Evolutionary conservation across 2,888 invertebrate genomes (phyloP).

Genomic region (Eurytoma adleriae): DNA sequence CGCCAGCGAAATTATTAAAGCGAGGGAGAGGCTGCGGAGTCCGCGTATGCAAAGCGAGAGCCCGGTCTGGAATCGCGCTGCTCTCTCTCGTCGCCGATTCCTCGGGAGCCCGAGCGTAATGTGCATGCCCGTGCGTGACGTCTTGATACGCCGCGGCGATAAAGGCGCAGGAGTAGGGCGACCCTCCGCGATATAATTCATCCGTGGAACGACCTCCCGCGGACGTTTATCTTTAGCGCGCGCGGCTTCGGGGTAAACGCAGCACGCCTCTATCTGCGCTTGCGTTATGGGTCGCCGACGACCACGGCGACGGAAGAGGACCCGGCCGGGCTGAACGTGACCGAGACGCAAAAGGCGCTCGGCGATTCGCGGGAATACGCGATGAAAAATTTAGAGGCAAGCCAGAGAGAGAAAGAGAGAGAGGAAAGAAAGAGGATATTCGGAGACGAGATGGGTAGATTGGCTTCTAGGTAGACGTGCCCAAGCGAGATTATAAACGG

Average conservation of each 20-base stretch:
- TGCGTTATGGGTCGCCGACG: constrained; percentile 38
- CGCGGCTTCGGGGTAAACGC: constrained; percentile 58
- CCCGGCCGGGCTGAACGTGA: constrained; percentile 8
- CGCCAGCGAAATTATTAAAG: constrained; percentile 37
- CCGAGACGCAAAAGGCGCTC: constrained; percentile 7
- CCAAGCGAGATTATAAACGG: too few relatives aligned
- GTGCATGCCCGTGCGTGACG: constrained; percentile 57
- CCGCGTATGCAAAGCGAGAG: neutral
- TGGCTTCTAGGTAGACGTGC: too few relatives aligned
- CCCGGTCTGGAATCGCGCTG: neutral
- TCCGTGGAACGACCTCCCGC: constrained; percentile 69
- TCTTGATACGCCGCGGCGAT: constrained; percentile 64
- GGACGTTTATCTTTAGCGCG: constrained; percentile 69
- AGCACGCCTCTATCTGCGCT: constrained; percentile 44
- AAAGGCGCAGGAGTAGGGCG: constrained; percentile 15
- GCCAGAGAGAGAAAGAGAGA: neutral
- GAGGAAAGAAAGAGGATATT: neutral
- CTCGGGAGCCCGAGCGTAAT: constrained; percentile 29
- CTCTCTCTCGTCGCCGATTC: neutral
- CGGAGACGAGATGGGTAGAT: too few relatives aligned
- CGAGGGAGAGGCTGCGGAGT: neutral
- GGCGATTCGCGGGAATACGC: neutral
- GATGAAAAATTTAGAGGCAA: constrained; percentile 13
- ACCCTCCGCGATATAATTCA: constrained; percentile 62
- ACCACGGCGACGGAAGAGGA: too few relatives aligned